A percentile compares a stretch with the other conserved stretches of the same genome.
Evolutionary conservation across 2,797 vertebrate genomes (phyloP).

Genomic region (Pseudochromis fuscus): DNA sequence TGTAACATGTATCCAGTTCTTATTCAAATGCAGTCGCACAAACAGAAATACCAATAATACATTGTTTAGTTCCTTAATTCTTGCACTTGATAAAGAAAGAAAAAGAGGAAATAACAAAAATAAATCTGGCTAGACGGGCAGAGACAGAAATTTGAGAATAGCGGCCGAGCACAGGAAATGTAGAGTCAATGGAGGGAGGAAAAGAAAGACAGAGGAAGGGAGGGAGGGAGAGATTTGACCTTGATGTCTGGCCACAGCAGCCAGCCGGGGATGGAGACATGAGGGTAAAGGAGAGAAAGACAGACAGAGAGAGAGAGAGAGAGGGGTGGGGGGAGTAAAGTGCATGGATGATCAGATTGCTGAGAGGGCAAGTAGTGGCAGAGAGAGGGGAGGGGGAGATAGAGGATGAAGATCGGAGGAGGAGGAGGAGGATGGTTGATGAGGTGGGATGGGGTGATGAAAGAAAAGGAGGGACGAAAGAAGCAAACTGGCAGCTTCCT

Average conservation of each 20-base stretch:
- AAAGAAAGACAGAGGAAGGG: conserved; percentile 52
- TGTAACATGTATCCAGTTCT: too few species aligned
- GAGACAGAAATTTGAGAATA: conserved; percentile 74
- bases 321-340: conserved; percentile 51
- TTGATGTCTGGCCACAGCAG: conserved; percentile 81
- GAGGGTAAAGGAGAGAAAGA: conserved; percentile 67
- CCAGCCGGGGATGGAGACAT: conserved; percentile 69
- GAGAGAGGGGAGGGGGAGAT: conserved; percentile 18
- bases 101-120: conserved; percentile 57
- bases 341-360: conserved; percentile 79
- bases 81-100: conserved; percentile 46
- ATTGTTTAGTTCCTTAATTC: conserved; percentile 7
- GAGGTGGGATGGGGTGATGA: conserved; percentile 58
- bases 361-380: conserved; percentile 74
- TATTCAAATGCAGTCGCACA: background rate
- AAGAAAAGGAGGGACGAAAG: conserved; percentile 52
- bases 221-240: conserved; percentile 78
- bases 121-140: conserved; percentile 60
- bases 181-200: conserved; percentile 73
- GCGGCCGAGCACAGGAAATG: conserved; percentile 72
- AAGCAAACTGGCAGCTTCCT: conserved; percentile 60
- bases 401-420: background rate
- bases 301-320: conserved; percentile 27
- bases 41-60: conserved; percentile 14
- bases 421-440: conserved; percentile 28